Percentiles rank a stretch among this genome's conserved stretches.
phyloP scores from a whole-genome alignment of 2,888 invertebrate genomes.

The Cheilosia pagana region DNA sequence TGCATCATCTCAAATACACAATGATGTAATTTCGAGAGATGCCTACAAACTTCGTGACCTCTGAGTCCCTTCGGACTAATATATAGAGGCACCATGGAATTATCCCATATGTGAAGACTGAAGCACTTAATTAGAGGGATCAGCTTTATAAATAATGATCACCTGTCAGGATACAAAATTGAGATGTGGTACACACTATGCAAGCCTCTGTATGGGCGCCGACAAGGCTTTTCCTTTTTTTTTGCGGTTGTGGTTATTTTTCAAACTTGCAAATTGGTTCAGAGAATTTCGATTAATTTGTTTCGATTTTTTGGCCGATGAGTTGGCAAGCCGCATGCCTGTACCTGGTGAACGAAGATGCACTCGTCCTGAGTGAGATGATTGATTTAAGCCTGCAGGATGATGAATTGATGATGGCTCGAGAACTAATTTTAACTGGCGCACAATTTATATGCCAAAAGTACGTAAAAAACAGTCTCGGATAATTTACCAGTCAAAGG shows the following conservation, averaged over 20 bases:
- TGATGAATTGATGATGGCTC: slow-evolving; percentile 25
- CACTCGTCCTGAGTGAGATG: slow-evolving; percentile 37
- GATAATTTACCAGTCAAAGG: too few species aligned
- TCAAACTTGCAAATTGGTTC: slow-evolving; percentile 67
- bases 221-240: slow-evolving; percentile 45
- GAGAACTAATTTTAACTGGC: not conserved
- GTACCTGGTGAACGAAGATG: slow-evolving; percentile 26
- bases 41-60: too few species aligned
- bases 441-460: too few species aligned
- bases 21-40: too few species aligned
- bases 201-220: slow-evolving; percentile 57
- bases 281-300: slow-evolving; percentile 63
- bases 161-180: slow-evolving; percentile 69
- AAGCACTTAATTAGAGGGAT: slow-evolving; percentile 67
- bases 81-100: slow-evolving; percentile 34
- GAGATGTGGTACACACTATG: slow-evolving; percentile 47
- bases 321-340: not conserved
- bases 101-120: slow-evolving; percentile 51
- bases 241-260: slow-evolving; percentile 3
- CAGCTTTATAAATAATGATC: slow-evolving; percentile 72
- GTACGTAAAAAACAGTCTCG: too few species aligned
- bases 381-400: slow-evolving; percentile 56
- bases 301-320: slow-evolving; percentile 1
- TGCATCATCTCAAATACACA: too few species aligned
- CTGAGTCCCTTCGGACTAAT: too few species aligned